These are phyloP conservation scores for Lophotis ruficrista DNA, from an alignment of 2,113 vertebrate species.

Conservation along the genomic window DNA sequence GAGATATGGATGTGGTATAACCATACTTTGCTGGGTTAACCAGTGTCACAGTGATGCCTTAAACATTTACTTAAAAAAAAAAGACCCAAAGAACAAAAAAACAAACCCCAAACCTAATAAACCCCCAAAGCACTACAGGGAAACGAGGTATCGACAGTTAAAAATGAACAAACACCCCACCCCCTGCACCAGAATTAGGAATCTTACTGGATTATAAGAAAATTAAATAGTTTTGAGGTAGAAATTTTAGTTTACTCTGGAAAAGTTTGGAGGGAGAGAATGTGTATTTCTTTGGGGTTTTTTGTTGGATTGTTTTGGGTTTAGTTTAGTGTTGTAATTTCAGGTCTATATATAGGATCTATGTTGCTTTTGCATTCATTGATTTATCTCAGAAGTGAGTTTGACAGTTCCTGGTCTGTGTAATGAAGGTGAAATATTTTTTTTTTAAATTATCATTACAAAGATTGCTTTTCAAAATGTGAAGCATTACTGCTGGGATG, in stretches of 20 bases:
- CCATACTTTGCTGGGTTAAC: background rate
- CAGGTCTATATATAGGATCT: background rate
- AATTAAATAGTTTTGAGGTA: background rate
- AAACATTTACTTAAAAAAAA: background rate
- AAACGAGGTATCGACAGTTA: background rate
- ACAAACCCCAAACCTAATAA: background rate
- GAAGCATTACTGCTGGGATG: background rate
- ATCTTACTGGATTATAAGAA: background rate
- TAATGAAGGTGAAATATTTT: background rate
- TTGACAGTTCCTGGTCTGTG: background rate
- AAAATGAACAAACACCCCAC: background rate
- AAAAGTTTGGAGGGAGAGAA: rapidly evolving
- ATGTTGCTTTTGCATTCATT: background rate
- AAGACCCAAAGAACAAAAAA: background rate
- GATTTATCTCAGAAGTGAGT: background rate
- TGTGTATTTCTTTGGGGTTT: rapidly evolving
- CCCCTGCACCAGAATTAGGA: background rate
- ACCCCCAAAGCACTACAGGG: background rate
- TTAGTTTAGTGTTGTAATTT: background rate
- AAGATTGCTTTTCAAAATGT: background rate
- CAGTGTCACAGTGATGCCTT: background rate
- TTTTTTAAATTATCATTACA: background rate
- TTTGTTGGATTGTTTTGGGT: background rate
- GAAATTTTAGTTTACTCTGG: background rate
- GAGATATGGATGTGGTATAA: background rate